Base-by-base conservation (phyloP, 2,888 invertebrate species). In the Anticlea derivata region DNA sequence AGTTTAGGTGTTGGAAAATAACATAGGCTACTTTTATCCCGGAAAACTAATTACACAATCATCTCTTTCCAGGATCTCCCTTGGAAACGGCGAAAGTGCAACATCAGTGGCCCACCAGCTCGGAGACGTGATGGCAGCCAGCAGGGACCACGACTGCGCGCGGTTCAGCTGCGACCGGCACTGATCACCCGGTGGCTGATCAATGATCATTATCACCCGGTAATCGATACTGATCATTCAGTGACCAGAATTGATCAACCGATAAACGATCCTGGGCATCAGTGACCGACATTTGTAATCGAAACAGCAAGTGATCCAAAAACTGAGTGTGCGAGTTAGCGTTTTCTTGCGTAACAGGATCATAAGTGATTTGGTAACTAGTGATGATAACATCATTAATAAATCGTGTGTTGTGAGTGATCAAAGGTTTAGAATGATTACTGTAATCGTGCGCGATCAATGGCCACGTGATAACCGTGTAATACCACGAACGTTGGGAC, bases 61-160 rank as follows among this genome's bases (percentile, higher is more conserved):
- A 20, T 24, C 10, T 22, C 26, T n/a, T 92, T 92, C 34, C 91
- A 95, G 95, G 80, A 92, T 94, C 56, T 81, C 93, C 91, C 85
- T 93, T 88, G 69, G 92, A 78, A 68, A 90, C 92, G 65, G 91
- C 87, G 61, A 82, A 72, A 66, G 92, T 86, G 92, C 92, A 11
- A 80, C 86, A 5, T 87, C 91, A 23, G 94, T 95, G 58, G 93
- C 94, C 7, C 89, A 92, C 65, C 95, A 95, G 75, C 92, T 95
- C 51, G 92, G 93, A 37, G 94, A 95, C 80, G 95, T 95, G 41
- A 95, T 95, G 94, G 92, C 93, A 7, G 95, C 95, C 52, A 93
- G 95, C 63, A 92, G 93, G 61, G 91, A 91, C 73, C 92, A 93
- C 83, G 93, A 94, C 80, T 95, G 95, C 80, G 86, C 91, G 33